A percentile compares a stretch with the other conserved stretches of the same genome.
Conservation (phyloP, 92 coral and sea anemone species). For the Anthopleura xanthogrammica region DNA sequence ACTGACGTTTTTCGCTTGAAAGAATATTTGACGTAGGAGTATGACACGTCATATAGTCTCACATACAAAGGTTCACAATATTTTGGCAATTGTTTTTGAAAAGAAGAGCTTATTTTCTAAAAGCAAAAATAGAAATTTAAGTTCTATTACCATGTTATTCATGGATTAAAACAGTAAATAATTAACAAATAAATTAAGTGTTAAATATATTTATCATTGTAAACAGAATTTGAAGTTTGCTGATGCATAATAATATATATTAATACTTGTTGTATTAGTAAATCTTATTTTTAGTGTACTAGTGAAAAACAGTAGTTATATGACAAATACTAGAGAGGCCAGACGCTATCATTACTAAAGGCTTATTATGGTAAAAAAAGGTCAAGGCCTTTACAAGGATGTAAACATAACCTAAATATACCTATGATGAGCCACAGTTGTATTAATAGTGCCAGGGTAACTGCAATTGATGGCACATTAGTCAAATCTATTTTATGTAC, state of each 20-base stretch:
- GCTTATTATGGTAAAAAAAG: not conserved
- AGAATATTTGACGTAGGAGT: not conserved
- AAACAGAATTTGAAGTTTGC: not conserved
- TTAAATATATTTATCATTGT: not conserved
- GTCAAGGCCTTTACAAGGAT: not conserved
- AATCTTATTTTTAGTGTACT: not conserved
- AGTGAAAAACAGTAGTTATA: not conserved
- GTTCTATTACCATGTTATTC: no score
- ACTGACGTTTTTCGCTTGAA: not conserved
- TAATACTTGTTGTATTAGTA: not conserved
- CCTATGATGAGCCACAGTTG: not conserved
- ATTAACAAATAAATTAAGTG: not conserved
- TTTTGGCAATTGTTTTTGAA: not conserved
- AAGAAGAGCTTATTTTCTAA: not conserved
- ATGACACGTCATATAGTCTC: not conserved
- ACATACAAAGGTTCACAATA: not conserved
- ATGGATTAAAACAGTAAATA: no score
- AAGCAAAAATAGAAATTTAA: no score
- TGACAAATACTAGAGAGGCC: not conserved
- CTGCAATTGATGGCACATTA: not conserved
- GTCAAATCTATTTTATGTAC: not conserved
- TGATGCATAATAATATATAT: not conserved
- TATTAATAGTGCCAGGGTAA: not conserved
- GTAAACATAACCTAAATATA: not conserved
- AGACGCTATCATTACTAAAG: not conserved